Evolutionary conservation across 2,888 invertebrate genomes (phyloP).

Genomic region (Chymomyza caudatula): DNA sequence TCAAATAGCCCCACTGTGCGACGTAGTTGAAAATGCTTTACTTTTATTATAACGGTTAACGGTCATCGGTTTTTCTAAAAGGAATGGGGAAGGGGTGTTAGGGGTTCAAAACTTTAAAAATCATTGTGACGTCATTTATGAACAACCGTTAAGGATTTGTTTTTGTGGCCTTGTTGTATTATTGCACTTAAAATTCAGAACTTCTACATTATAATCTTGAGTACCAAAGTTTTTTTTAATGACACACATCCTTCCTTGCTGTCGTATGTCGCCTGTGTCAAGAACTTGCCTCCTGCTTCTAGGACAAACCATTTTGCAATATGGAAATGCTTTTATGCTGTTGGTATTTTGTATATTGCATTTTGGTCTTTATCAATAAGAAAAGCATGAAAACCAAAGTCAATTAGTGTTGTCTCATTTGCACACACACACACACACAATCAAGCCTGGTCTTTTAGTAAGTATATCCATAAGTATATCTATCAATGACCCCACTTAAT

Average conservation of each 20-base stretch:
- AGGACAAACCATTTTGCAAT: neutral
- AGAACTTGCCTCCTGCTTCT: neutral
- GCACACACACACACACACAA: constrained; percentile 1
- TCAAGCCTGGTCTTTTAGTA: neutral
- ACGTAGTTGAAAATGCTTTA: too few relatives aligned
- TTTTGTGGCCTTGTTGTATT: too few relatives aligned
- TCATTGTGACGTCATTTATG: too few relatives aligned
- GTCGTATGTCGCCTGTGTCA: neutral
- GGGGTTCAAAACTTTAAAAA: too few relatives aligned
- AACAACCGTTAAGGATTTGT: too few relatives aligned
- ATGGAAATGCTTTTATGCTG: neutral
- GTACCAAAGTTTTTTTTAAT: neutral
- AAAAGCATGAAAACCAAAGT: constrained; percentile 34
- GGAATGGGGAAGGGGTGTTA: too few relatives aligned
- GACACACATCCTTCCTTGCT: neutral
- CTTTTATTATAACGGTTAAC: too few relatives aligned
- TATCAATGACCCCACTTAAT: constrained; percentile 47
- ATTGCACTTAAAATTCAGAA: neutral
- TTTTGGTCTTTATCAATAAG: constrained; percentile 49
- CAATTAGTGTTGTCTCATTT: constrained; percentile 40
- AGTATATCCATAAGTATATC: constrained; percentile 24
- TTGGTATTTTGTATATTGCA: constrained; percentile 41
- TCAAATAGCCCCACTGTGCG: too few relatives aligned
- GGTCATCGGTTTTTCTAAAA: too few relatives aligned
- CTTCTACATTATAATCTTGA: neutral